Percentiles rank a stretch among this genome's conserved stretches.
phyloP scores from a whole-genome alignment of 2,113 vertebrate genomes.

The Vicugna pacos region DNA sequence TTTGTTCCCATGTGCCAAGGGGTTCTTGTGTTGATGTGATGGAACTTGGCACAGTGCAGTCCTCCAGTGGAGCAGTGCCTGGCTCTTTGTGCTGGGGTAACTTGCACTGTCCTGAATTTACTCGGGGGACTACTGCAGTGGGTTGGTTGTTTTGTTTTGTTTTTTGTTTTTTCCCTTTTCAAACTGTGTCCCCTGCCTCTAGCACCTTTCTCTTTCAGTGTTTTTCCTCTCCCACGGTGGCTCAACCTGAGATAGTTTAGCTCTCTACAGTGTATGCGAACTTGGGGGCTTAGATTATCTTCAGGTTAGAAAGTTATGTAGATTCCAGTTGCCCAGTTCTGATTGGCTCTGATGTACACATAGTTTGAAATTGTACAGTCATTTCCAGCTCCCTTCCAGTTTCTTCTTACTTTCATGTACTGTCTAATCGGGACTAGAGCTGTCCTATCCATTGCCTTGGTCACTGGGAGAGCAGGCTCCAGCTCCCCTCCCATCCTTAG shows the following conservation, averaged over 20 bases:
- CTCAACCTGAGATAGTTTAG: conserved; percentile 3
- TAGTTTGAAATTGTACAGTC: conserved; percentile 46
- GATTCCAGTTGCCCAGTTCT: background rate
- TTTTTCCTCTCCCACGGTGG: conserved; percentile 1
- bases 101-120: background rate
- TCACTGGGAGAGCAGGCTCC: background rate
- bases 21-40: background rate
- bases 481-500: background rate
- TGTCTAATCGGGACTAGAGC: conserved; percentile 29
- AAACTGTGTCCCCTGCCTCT: background rate
- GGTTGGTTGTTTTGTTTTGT: background rate
- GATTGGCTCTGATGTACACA: background rate
- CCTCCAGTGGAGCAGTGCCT: background rate
- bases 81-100: background rate
- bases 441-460: conserved; percentile 14
- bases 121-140: background rate
- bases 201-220: background rate
- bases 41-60: background rate
- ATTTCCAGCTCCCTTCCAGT: conserved; percentile 5
- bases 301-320: background rate
- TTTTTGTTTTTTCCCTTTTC: background rate
- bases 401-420: background rate
- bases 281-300: background rate
- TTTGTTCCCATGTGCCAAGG: background rate
- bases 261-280: background rate